Conservation (phyloP, 2,797 vertebrate species). For the Lagodon rhomboides region DNA sequence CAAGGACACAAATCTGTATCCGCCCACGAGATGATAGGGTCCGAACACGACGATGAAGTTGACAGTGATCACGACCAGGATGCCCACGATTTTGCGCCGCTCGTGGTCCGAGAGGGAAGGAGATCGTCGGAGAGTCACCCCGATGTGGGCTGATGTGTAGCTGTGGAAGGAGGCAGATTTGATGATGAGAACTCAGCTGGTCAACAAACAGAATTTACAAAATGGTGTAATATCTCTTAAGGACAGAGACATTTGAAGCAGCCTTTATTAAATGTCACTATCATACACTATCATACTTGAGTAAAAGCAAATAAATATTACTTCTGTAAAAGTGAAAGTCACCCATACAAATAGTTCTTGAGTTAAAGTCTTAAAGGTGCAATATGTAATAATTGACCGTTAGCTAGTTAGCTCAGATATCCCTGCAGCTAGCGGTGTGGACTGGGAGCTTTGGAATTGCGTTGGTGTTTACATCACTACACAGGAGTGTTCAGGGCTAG, state of each 20-base stretch:
- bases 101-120: slow-evolving; percentile 83
- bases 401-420: no score
- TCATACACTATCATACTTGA: background rate
- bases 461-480: no score
- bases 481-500: no score
- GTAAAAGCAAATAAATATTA: no score
- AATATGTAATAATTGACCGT: no score
- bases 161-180: slow-evolving; percentile 59
- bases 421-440: no score
- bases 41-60: slow-evolving; percentile 87
- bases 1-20: slow-evolving; percentile 84
- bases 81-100: slow-evolving; percentile 83
- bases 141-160: slow-evolving; percentile 85
- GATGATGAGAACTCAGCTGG: slow-evolving; percentile 49
- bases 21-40: slow-evolving; percentile 87
- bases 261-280: background rate
- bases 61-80: slow-evolving; percentile 85
- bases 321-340: no score
- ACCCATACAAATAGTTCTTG: no score
- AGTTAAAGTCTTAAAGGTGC: no score
- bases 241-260: background rate
- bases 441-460: no score
- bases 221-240: background rate
- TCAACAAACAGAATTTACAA: background rate
- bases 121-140: slow-evolving; percentile 81